Base-by-base conservation (phyloP, 1,140 invertebrate species). In the Drosophila repleta region DNA sequence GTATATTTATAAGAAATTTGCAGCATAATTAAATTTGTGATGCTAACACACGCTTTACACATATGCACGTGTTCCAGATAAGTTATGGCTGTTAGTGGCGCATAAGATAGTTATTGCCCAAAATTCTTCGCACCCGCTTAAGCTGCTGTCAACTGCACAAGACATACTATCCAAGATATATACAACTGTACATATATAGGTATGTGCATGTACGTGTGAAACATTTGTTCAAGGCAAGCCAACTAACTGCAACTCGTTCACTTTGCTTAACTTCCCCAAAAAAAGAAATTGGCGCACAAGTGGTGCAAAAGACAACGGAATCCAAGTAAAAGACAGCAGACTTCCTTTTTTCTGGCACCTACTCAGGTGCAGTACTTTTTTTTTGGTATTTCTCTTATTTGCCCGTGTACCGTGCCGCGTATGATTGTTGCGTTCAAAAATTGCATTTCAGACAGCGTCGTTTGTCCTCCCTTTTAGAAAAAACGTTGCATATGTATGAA, bases 91-190 rank as follows among this genome's bases (percentile, higher is more conserved):
- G 51, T 57, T 46, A 37, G 43, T 66, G 46, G 26, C 32, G 46
- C 18, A 20, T 26, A 58, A 58, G 26, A 65, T 35, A 58, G 45
- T 58, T 52, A 51, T 49, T 51, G 46, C 62, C 62, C 35, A 58
- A 35, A 71, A 66, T 66, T 58, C 62, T 66, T 71, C 26, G 62
- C 68, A 58, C 68, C 68, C 62, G 26, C 37, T 71, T 71, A 66
- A 71, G 68, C 37, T 53, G 46, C 53, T 66, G 68, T 66, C 62
- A 66, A 51, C 62, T 71, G 26, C 53, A 66, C 46, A 58, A 52
- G 29, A 58, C 37, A 52, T 52, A 32, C n/a, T 29, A 39, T 64
- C 15, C n/a, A 17, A 11, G 13, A 17, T 43, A 17, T 20, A 57
- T n/a, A 15, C 35, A 52, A 26, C 32, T 53, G 10, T 49, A 10